A percentile compares a stretch with the other conserved stretches of the same genome.
Conservation (phyloP, 2,797 vertebrate species). For the Leptoclinus maculatus region DNA sequence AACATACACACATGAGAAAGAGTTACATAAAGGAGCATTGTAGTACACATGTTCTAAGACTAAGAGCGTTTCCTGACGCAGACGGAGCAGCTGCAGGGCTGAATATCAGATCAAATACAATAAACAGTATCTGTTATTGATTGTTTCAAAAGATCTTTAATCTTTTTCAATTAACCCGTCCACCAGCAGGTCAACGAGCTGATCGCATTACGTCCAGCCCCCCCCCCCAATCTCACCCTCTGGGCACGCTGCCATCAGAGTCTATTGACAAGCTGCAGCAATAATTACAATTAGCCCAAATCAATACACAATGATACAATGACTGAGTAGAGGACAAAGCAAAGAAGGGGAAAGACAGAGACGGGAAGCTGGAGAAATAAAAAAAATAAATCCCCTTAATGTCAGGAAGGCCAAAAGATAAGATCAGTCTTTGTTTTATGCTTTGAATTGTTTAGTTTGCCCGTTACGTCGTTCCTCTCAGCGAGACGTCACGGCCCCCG, state of each 20-base stretch:
- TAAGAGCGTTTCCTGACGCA: constrained; percentile 16
- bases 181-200: neutral
- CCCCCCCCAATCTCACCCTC: neutral
- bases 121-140: neutral
- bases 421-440: constrained; percentile 12
- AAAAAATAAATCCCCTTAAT: constrained; percentile 17
- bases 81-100: neutral
- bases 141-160: neutral
- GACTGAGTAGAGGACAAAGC: constrained; percentile 7
- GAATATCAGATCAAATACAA: neutral
- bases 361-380: constrained; percentile 3
- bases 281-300: constrained; percentile 7
- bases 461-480: neutral
- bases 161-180: neutral
- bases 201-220: constrained; percentile 11
- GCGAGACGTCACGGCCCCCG: neutral
- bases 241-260: constrained; percentile 1
- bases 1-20: constrained; percentile 42
- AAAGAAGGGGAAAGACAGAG: constrained; percentile 4
- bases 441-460: constrained; percentile 13
- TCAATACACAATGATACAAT: constrained; percentile 33
- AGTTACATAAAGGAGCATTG: constrained; percentile 48
- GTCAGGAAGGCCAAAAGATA: constrained; percentile 19
- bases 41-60: constrained; percentile 29
- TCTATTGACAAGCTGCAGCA: constrained; percentile 7